Base-by-base conservation (phyloP, 2,797 vertebrate species). In the Hybognathus amarus region DNA sequence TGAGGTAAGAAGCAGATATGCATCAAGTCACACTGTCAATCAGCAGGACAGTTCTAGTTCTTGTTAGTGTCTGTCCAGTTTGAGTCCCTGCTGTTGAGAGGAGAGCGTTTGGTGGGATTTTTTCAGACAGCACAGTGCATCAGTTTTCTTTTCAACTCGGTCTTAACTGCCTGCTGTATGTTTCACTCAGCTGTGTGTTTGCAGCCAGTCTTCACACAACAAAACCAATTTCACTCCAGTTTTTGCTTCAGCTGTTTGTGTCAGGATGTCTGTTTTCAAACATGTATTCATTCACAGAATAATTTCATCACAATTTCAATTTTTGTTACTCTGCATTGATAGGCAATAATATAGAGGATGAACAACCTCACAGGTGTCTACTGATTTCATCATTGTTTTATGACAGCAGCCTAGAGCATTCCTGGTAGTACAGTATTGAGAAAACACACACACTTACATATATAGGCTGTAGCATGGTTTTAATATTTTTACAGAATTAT, bases 401-500 rank as follows among this genome's bases (percentile, higher is more conserved):
- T 63, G 30, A 77, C 75, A 47, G 42, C 42, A 66, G 42, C 59
- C 17, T 2, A n/a, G 24, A 47, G 40, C 54, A 27, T 61, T 47
- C 54, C 11, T 40, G 6, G 18, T 70, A 20, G 68, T 17, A 30
- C 45, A 6, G 33, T 66, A 38, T 6, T 36, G 8, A 66, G 15
- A 64, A 64, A 30, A 63, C 24, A 30, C n/a, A 24, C n/a, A 27
- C 56, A 27, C 9, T 36, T 3, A 36, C 36, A 36, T 36, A 20
- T 61, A 17, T 56, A n/a, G 54, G 22, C 18, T 15, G 7, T 71
- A 33, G 64, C 36, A 66, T 67, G 30, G 33, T 50, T 69, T 59
- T 77, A 73, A 8, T 74, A 63, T 50, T 42, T 61, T 74, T 74
- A 30, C 77, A 87, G 77, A 40, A 40, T 10, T 88, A 91, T 93